Conservation (phyloP, 2,113 vertebrate genomes). For the Xiphias gladius region DNA sequence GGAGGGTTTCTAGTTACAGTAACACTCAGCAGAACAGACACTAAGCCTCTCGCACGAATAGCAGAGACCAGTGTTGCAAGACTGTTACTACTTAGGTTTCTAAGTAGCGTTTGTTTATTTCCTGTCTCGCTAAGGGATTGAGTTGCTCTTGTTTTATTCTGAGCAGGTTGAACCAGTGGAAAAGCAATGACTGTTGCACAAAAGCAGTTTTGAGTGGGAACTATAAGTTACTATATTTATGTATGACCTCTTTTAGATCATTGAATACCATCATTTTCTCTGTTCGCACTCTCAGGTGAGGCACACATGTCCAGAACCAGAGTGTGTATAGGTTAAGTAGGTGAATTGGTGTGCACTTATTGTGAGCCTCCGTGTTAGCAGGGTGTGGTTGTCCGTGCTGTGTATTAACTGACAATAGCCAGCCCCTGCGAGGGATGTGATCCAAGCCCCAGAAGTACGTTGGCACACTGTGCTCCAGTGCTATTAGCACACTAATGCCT, state of each 20-base stretch:
- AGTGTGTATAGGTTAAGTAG: conserved; percentile 67
- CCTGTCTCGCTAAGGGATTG: conserved; percentile 43
- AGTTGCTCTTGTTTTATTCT: conserved; percentile 30
- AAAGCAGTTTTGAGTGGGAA: conserved; percentile 10
- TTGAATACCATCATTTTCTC: conserved; percentile 37
- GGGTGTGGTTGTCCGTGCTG: conserved; percentile 57
- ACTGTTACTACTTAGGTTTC: conserved; percentile 49
- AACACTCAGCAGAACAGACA: conserved; percentile 64
- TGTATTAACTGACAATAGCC: conserved; percentile 66
- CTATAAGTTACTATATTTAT: conserved; percentile 7
- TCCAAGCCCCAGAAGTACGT: conserved; percentile 70
- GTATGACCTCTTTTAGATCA: conserved; percentile 26
- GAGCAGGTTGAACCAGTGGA: conserved; percentile 15
- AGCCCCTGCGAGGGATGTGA: conserved; percentile 63
- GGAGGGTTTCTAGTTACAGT: conserved; percentile 79
- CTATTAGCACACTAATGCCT: conserved; percentile 79
- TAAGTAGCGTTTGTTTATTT: conserved; percentile 63
- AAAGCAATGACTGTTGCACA: neutral
- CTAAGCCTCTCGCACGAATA: conserved; percentile 25
- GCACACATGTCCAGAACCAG: conserved; percentile 36
- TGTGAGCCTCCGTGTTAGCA: conserved; percentile 17
- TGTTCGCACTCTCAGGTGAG: conserved; percentile 48
- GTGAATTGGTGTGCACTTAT: conserved; percentile 53
- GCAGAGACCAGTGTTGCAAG: conserved; percentile 31
- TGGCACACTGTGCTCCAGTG: conserved; percentile 52